Evolutionary conservation across 2,888 invertebrate species (phyloP), one percentile per base, ranked within the genome.

Genomic region (Noctuana brunneofusca): DNA sequence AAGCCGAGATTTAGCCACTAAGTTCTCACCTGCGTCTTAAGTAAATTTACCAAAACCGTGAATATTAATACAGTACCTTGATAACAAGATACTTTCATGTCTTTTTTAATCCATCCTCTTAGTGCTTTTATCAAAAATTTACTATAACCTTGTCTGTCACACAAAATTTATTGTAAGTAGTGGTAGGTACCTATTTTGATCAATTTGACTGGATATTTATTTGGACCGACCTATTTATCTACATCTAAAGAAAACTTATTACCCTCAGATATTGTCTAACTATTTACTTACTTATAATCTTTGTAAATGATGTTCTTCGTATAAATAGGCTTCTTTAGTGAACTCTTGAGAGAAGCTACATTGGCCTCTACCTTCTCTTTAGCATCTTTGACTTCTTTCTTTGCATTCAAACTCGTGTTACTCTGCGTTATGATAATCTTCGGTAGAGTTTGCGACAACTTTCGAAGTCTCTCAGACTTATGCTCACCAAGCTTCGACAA

Each of bases 401-500:
- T 73, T 24, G 70, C 32, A 58, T 83, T 78, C 8, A 89, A 70
- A 65, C 85, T 89, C 0, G 81, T 79, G 41, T 77, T 83, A 64
- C 89, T 89, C 54, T 88, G 83, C 0, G 90, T 90, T 32, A 91
- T 87, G 1, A 89, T 82, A 2, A 91, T 91, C 67, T 84, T 90
- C 0, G 90, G 90, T 6, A 90, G 64, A 41, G 87, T 86, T 57
- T 83, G 80, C 0, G 90, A 91, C 0, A 90, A 54, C 65, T 78
- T 86, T 24, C 89, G 76, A 9, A 90, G 68, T 59, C 90, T 78
- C 14, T 83, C 83, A 0, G 89, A 87, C 65, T 79, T 81, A 0
- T 74, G 64, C 20, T 86, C 84, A 2, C 77, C 78, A 35, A 70
- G 67, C 1, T 76, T 50, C 0, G 84, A n/a, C n/a, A n/a, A 83